These are phyloP conservation scores for Chironex yamaguchii DNA, from an alignment of 30 jellyfish, hydroid and myxozoan genomes.

Conservation along the genomic window DNA sequence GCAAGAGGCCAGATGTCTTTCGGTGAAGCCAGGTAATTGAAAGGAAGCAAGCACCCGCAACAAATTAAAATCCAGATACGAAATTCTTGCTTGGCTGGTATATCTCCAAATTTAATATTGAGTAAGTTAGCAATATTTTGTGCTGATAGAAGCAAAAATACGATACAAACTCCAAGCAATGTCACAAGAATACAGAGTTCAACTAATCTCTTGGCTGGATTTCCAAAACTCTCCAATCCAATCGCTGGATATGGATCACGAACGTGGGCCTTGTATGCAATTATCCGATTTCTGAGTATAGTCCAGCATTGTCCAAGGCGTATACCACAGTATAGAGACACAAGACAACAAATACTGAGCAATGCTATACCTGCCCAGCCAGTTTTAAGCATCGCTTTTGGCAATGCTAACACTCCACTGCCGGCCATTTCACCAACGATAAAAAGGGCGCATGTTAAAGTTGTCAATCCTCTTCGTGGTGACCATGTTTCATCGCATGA, in stretches of 20 bases:
- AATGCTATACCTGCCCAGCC: slow-evolving; percentile 46
- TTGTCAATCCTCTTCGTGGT: slow-evolving; percentile 20
- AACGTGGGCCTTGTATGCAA: not conserved
- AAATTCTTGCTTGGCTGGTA: slow-evolving; percentile 35
- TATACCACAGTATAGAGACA: slow-evolving; percentile 32
- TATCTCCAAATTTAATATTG: not conserved
- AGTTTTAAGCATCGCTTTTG: slow-evolving; percentile 12
- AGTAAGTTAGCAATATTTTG: not conserved
- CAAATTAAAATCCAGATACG: slow-evolving; percentile 71
- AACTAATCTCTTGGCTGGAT: slow-evolving; percentile 4
- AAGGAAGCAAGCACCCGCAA: slow-evolving; percentile 67
- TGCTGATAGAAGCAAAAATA: slow-evolving; percentile 31
- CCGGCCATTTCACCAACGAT: slow-evolving; percentile 59
- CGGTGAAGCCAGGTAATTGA: slow-evolving; percentile 70
- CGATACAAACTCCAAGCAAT: slow-evolving; percentile 46
- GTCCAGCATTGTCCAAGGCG: slow-evolving; percentile 31
- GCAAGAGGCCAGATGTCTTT: slow-evolving; percentile 80
- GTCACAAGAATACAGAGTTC: slow-evolving; percentile 21
- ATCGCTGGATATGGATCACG: slow-evolving; percentile 59
- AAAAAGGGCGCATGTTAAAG: slow-evolving; percentile 24
- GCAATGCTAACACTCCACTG: slow-evolving; percentile 37
- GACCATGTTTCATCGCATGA: too few species aligned
- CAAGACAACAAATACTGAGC: not conserved
- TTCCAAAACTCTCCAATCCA: slow-evolving; percentile 34
- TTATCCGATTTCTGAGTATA: not conserved